These are phyloP conservation scores for Alethe diademata DNA, from an alignment of 2,113 vertebrate species.

Conservation along the genomic window DNA sequence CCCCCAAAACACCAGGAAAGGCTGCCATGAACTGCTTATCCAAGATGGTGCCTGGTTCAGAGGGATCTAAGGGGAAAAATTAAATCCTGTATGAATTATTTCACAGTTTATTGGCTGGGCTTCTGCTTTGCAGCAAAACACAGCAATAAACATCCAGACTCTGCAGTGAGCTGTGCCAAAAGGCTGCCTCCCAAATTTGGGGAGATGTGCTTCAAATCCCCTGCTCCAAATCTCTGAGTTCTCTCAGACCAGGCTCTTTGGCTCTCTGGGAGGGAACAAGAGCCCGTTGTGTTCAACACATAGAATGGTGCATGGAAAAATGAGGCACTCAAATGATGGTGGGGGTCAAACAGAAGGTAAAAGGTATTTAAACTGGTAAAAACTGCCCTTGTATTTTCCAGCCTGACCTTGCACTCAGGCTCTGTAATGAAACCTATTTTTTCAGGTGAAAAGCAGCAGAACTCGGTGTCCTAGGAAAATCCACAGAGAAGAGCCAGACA, in stretches of 20 bases:
- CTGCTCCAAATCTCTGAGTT: background rate
- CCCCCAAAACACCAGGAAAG: background rate
- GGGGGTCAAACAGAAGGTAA: background rate
- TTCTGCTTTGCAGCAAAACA: background rate
- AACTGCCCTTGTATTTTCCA: background rate
- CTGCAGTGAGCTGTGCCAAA: background rate
- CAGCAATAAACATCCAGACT: background rate
- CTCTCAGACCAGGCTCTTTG: background rate
- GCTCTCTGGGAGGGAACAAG: fast-evolving
- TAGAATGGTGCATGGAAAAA: background rate
- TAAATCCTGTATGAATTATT: background rate
- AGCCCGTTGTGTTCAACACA: background rate
- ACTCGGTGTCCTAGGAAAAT: background rate
- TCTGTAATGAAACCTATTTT: background rate
- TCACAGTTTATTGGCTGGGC: background rate
- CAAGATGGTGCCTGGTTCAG: background rate
- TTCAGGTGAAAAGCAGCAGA: background rate
- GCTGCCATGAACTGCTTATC: background rate
- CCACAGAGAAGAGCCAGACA: background rate
- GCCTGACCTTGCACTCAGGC: background rate
- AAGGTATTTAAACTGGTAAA: background rate
- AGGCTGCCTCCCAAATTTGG: background rate
- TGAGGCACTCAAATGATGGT: background rate
- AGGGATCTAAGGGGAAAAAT: background rate
- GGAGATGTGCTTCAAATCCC: background rate